These are phyloP conservation scores for Sesia bembeciformis DNA, from an alignment of 2,888 invertebrate genomes.

Conservation along the genomic window DNA sequence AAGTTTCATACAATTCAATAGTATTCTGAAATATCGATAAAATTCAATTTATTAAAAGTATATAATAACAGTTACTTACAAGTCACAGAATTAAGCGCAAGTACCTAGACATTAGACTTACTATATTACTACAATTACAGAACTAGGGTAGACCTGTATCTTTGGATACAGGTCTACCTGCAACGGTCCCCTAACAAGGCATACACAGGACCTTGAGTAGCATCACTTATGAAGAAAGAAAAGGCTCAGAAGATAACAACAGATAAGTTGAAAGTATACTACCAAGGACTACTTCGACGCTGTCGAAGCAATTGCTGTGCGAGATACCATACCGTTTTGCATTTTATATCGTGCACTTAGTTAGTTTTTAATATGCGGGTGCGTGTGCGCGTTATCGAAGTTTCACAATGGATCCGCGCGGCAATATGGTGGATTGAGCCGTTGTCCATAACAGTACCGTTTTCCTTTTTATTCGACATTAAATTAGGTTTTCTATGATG, in stretches of 20 bases:
- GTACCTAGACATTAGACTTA: too few relatives aligned
- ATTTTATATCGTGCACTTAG: slow-evolving; percentile 1
- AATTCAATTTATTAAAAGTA: too few relatives aligned
- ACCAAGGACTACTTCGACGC: too few relatives aligned
- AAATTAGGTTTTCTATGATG: not conserved
- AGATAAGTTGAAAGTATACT: too few relatives aligned
- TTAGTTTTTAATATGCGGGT: slow-evolving; percentile 67
- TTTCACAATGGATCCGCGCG: slow-evolving; percentile 61
- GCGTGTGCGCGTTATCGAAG: slow-evolving; percentile 57
- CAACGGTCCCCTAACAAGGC: too few relatives aligned
- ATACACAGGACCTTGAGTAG: not conserved
- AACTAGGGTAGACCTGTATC: too few relatives aligned
- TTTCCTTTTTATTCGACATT: not conserved
- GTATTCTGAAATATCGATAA: too few relatives aligned
- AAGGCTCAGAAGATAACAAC: not conserved
- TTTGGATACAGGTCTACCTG: too few relatives aligned
- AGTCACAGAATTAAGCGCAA: too few relatives aligned
- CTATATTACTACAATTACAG: too few relatives aligned
- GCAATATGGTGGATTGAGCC: slow-evolving; percentile 31
- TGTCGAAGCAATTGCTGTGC: not conserved
- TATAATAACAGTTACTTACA: too few relatives aligned
- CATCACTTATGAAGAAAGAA: not conserved
- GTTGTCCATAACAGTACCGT: not conserved
- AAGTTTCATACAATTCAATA: too few relatives aligned
- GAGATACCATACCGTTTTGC: not conserved